Evolutionary conservation across 2,888 invertebrate genomes (phyloP).

Genomic region (Malthinus seriepunctatus): DNA sequence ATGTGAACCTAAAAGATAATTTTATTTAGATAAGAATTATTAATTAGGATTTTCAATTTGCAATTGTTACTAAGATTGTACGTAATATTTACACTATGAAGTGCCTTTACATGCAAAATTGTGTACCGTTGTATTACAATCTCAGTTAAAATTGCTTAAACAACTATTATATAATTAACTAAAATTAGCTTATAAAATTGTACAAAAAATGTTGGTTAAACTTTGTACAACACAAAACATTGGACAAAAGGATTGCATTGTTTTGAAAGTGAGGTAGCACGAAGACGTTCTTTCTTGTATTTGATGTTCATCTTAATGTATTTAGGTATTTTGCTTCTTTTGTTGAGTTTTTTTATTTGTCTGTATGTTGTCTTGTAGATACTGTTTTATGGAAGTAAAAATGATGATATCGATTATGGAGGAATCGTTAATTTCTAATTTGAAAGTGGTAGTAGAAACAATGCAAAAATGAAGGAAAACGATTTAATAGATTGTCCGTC

Average conservation of each 20-base stretch:
- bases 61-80: constrained; percentile 22
- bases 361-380: no score
- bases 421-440: neutral
- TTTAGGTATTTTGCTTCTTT: no score
- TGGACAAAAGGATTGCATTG: no score
- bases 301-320: no score
- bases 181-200: constrained; percentile 30
- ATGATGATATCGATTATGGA: no score
- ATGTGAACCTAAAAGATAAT: constrained; percentile 72
- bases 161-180: constrained; percentile 1
- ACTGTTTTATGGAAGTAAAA: no score
- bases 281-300: no score
- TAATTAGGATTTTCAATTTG: neutral
- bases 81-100: constrained; percentile 19
- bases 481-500: neutral
- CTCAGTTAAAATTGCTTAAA: constrained; percentile 11
- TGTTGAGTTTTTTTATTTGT: no score
- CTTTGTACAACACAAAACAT: constrained; percentile 33
- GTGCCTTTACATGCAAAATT: constrained; percentile 8
- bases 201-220: constrained; percentile 24
- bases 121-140: neutral
- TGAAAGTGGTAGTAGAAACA: neutral
- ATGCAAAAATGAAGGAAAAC: neutral
- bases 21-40: neutral
- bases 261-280: no score